A percentile compares a stretch with the other conserved stretches of the same genome.
Conservation (phyloP, 2,888 invertebrate genomes). For the Macaria liturata region DNA sequence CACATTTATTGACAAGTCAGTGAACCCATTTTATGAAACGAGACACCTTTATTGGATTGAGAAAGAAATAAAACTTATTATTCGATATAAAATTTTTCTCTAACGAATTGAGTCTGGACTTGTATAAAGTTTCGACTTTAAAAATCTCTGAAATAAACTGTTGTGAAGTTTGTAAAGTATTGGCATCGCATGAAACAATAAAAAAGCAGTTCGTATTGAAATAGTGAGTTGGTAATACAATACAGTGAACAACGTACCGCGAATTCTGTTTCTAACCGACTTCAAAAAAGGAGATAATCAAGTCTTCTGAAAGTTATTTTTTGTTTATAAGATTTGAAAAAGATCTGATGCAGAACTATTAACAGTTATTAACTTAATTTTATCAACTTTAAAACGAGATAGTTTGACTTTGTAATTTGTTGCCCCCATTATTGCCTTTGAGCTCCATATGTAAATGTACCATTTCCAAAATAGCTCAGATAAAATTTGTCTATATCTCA, state of each 20-base stretch:
- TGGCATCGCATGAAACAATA: slow-evolving; percentile 30
- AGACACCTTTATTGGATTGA: slow-evolving; percentile 19
- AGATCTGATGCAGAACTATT: too few species aligned
- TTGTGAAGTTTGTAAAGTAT: slow-evolving; percentile 31
- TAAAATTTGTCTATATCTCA: too few species aligned
- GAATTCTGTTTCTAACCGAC: too few species aligned
- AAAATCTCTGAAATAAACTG: slow-evolving; percentile 28
- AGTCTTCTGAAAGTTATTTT: too few species aligned
- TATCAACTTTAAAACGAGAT: too few species aligned
- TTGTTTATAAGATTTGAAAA: too few species aligned
- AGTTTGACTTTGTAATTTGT: too few species aligned
- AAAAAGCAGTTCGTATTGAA: slow-evolving; percentile 25
- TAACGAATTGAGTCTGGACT: slow-evolving; percentile 22
- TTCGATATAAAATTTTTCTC: slow-evolving; percentile 22
- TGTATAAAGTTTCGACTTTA: slow-evolving; percentile 19
- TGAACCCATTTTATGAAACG: slow-evolving; percentile 13
- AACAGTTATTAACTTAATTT: too few species aligned
- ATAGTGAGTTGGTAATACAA: neutral
- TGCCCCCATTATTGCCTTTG: too few species aligned
- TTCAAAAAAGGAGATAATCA: too few species aligned
- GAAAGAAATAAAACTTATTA: slow-evolving; percentile 26
- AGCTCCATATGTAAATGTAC: too few species aligned
- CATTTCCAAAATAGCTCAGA: too few species aligned
- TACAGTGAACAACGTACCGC: neutral
- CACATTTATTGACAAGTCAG: slow-evolving; percentile 5